phyloP scores from a whole-genome alignment of 2,797 vertebrate genomes.

The Diplodus sargus region DNA sequence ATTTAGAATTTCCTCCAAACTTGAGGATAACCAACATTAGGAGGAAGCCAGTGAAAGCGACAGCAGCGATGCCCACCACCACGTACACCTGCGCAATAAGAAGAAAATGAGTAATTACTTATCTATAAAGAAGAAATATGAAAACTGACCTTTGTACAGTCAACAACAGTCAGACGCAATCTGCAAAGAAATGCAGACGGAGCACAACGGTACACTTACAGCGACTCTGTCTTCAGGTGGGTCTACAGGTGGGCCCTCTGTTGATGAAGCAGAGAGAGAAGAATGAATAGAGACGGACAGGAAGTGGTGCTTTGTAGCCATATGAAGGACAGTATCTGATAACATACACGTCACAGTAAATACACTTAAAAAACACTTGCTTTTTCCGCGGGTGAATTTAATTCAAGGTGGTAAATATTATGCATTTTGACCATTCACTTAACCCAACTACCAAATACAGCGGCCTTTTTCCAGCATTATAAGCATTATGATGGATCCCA shows the following conservation, averaged over 20 bases:
- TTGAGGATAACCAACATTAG: slow-evolving; percentile 96
- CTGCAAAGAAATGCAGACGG: slow-evolving; percentile 7
- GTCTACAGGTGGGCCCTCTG: slow-evolving; percentile 78
- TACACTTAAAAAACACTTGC: no score
- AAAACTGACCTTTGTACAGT: no score
- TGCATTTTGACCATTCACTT: not conserved
- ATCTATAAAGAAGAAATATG: not conserved
- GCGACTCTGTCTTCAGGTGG: slow-evolving; percentile 92
- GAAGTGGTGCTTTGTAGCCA: not conserved
- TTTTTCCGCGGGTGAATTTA: not conserved
- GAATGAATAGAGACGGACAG: slow-evolving; percentile 19
- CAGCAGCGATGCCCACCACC: slow-evolving; percentile 95
- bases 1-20: slow-evolving; percentile 97
- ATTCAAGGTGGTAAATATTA: not conserved
- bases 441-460: not conserved
- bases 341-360: no score
- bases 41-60: slow-evolving; percentile 95
- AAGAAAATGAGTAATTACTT: slow-evolving; percentile 3
- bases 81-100: slow-evolving; percentile 90
- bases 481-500: no score
- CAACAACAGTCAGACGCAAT: slow-evolving; percentile 1
- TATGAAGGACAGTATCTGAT: not conserved
- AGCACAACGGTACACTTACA: slow-evolving; percentile 85
- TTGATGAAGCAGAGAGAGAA: slow-evolving; percentile 14
- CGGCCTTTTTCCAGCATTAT: no score